These are phyloP conservation scores for Drosophila borealis DNA, from an alignment of 2,888 invertebrate species.

Conservation along the genomic window DNA sequence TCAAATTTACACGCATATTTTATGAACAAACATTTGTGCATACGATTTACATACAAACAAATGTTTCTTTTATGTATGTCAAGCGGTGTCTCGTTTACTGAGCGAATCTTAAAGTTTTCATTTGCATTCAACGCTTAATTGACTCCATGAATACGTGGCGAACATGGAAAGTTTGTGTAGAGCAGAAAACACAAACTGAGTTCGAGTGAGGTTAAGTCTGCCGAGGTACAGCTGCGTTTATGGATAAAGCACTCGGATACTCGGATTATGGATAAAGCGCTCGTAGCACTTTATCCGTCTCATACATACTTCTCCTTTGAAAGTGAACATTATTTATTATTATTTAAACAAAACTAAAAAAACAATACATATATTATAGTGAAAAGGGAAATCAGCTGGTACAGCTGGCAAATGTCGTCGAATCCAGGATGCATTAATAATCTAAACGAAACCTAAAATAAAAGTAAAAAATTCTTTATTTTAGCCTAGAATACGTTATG, in stretches of 20 bases:
- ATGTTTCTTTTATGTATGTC: slow-evolving; percentile 9
- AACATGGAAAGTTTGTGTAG: slow-evolving; percentile 6
- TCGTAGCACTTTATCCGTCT: no score
- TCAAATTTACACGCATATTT: not conserved
- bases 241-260: not conserved
- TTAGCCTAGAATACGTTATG: no score
- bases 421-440: no score
- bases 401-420: no score
- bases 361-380: no score
- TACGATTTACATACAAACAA: not conserved
- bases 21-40: not conserved
- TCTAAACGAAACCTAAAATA: no score
- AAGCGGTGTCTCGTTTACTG: slow-evolving; percentile 2
- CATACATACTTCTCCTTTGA: no score
- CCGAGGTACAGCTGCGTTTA: not conserved
- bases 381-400: no score
- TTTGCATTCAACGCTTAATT: slow-evolving; percentile 21
- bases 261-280: no score
- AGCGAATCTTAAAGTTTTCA: slow-evolving; percentile 4
- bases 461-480: no score
- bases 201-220: not conserved
- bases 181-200: slow-evolving; percentile 2
- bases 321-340: no score
- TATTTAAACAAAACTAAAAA: no score
- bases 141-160: slow-evolving; percentile 7